phyloP scores from a whole-genome alignment of 2,797 vertebrate genomes.

The Anas bernieri region DNA sequence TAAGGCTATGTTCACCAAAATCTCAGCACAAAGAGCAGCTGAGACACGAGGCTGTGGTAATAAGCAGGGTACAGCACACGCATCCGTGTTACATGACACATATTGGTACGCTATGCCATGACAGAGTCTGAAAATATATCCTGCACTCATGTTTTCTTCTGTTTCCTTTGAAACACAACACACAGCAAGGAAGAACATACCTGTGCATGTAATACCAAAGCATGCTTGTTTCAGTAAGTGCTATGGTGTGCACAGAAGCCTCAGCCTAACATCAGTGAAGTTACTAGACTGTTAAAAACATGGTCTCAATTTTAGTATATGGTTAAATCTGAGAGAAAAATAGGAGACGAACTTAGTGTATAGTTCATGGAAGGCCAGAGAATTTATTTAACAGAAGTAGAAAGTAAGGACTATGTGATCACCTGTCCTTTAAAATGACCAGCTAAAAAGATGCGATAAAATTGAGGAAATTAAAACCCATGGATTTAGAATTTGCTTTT shows the following conservation, averaged over 20 bases:
- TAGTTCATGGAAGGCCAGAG: neutral
- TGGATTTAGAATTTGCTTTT: neutral
- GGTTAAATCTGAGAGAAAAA: neutral
- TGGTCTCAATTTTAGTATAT: neutral
- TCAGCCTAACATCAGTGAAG: neutral
- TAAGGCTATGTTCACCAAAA: neutral
- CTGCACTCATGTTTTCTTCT: neutral
- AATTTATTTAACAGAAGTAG: neutral
- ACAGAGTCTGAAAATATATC: neutral
- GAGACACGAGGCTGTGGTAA: neutral
- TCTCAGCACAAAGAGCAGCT: neutral
- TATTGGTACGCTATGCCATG: no score
- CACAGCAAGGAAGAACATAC: accelerated
- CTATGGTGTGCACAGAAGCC: accelerated
- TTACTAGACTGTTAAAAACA: neutral
- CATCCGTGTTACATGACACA: accelerated
- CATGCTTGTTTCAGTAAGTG: neutral
- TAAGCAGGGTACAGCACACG: neutral
- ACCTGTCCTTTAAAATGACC: neutral
- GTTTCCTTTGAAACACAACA: neutral
- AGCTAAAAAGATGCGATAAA: neutral
- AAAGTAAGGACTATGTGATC: neutral
- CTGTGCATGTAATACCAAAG: no score
- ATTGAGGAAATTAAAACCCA: neutral
- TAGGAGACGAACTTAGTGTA: neutral